Percentiles rank a stretch among this genome's conserved stretches.
These are phyloP conservation scores for Paracentrotus lividus DNA, from an alignment of 53 echinoderm and acorn worm species.

Conservation along the genomic window DNA sequence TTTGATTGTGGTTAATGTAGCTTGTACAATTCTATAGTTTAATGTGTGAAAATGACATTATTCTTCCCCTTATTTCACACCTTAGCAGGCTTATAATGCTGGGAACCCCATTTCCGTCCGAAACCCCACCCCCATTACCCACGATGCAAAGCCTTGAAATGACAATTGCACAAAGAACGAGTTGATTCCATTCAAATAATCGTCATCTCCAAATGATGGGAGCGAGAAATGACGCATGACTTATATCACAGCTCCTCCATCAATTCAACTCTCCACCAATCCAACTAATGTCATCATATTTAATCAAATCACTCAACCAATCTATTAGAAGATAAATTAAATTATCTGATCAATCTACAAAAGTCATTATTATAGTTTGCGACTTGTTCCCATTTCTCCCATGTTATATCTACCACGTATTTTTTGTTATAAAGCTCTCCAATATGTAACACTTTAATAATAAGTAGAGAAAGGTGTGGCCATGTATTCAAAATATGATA, in stretches of 20 bases:
- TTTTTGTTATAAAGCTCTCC: not conserved
- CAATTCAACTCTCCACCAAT: not conserved
- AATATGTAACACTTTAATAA: not conserved
- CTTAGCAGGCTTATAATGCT: not conserved
- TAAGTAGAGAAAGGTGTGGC: not conserved
- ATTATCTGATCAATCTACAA: slow-evolving; percentile 63
- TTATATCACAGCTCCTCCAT: not conserved
- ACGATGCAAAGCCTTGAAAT: slow-evolving; percentile 35
- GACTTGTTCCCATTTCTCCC: not conserved
- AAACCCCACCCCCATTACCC: not conserved
- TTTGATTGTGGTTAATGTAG: slow-evolving; percentile 7
- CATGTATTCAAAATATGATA: not conserved
- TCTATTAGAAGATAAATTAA: slow-evolving; percentile 51
- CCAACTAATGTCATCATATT: slow-evolving; percentile 27
- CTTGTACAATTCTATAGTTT: not conserved
- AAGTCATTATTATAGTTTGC: slow-evolving; percentile 11
- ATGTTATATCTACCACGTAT: not conserved
- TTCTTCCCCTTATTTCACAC: not conserved
- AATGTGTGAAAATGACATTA: slow-evolving; percentile 28
- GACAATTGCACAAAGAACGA: slow-evolving; percentile 1
- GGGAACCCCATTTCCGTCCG: not conserved
- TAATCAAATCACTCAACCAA: slow-evolving; percentile 68
- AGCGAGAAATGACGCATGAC: slow-evolving; percentile 49
- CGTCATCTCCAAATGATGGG: slow-evolving; percentile 34
- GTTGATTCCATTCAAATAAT: slow-evolving; percentile 33